Percentiles rank a stretch among this genome's conserved stretches.
phyloP scores from a whole-genome alignment of 1,140 invertebrate species.

The Heliconius melpomene region DNA sequence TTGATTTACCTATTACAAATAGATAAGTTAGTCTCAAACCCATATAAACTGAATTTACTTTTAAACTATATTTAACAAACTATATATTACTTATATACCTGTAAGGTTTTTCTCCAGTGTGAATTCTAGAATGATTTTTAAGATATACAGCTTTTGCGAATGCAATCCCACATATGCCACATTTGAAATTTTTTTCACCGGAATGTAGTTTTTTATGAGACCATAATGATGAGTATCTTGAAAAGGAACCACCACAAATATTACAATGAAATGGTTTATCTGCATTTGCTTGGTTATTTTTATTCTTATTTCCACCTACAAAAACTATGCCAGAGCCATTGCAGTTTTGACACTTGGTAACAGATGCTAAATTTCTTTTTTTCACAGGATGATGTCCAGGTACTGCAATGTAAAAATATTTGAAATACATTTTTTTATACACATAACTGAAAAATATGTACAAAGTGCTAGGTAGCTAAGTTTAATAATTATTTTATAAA shows the following conservation, averaged over 20 bases:
- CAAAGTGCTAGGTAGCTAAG: too few relatives aligned
- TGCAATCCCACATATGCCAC: constrained; percentile 94
- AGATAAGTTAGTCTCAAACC: too few relatives aligned
- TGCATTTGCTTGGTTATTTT: constrained; percentile 78
- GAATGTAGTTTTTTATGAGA: constrained; percentile 92
- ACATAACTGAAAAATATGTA: too few relatives aligned
- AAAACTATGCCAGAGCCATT: constrained; percentile 93
- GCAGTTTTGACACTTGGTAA: constrained; percentile 93
- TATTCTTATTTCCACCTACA: constrained; percentile 84
- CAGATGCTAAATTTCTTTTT: constrained; percentile 89
- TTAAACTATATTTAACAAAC: too few relatives aligned
- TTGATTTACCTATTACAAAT: too few relatives aligned
- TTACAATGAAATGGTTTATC: constrained; percentile 94
- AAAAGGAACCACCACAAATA: constrained; percentile 91
- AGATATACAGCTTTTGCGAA: constrained; percentile 95
- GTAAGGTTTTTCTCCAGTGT: constrained; percentile 92
- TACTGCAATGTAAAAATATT: constrained; percentile 57
- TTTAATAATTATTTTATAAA: too few relatives aligned
- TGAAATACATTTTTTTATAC: background rate
- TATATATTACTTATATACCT: constrained; percentile 75
- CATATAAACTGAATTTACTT: too few relatives aligned
- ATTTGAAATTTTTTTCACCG: constrained; percentile 95
- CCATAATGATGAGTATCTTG: constrained; percentile 92
- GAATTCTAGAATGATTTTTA: constrained; percentile 94
- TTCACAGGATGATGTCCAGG: constrained; percentile 90